Evolutionary conservation across 1,140 invertebrate genomes (phyloP), one percentile per base, ranked within the genome.

Genomic region (Caligus rogercresseyi): DNA sequence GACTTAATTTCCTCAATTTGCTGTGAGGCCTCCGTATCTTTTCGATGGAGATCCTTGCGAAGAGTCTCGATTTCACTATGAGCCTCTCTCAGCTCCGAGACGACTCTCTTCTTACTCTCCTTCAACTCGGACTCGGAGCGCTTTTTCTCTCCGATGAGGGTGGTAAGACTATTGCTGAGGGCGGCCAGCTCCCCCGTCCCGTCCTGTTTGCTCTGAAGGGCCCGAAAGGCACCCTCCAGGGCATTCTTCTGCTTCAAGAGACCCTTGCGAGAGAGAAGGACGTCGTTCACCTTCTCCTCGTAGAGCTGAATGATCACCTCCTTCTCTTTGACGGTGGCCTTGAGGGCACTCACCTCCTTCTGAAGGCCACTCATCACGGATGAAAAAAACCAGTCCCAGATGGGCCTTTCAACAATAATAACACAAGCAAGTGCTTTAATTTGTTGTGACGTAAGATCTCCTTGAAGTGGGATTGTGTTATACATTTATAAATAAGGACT

Each of bases 1-100:
- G 57, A 60, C n/a, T 60, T 60, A n/a, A 43, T 19, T 4, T 60
- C 57, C 23, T 60, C 57, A 2, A 60, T 14, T 2, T 60, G 16
- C 15, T n/a, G 24, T n/a, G 16, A 15, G 20, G 57, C 11, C 16
- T 60, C 16, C 23, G n/a, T 21, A 11, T 25, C 2, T n/a, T 25
- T 19, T 13, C 15, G 14, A 13, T 14, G 2, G 1, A 60, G 18
- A 13, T 60, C 57, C 16, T 21, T 18, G 16, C 43, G 2, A 1
- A 60, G 2, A 25, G 20, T n/a, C 18, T 25, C 18, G 3, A 25
- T 53, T 43, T 26, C 14, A 4, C 26, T 21, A 3, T 25, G 20
- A 11, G 16, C 16, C 14, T 25, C 57, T 18, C 20, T 2, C 18
- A 26, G n/a, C 18, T 60, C 57, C 13, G 1, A 11, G 7, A 15